These are phyloP conservation scores for Sorex araneus DNA, from an alignment of 2,113 vertebrate species.

Conservation along the genomic window DNA sequence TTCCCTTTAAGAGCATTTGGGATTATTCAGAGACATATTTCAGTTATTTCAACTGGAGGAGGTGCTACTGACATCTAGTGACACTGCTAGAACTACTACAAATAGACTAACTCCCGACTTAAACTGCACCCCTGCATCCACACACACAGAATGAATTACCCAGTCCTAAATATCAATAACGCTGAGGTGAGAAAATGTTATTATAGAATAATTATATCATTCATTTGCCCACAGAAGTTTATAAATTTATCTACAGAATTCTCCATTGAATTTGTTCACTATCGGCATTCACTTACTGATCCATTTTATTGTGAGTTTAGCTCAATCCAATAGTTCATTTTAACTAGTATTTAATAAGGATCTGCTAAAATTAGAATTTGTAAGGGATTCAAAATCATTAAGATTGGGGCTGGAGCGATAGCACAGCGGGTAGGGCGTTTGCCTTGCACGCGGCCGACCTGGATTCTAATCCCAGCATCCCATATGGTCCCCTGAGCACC, in stretches of 20 bases:
- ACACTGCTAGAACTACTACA: background rate
- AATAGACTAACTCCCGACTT: background rate
- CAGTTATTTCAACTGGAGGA: background rate
- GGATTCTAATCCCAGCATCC: too few species aligned
- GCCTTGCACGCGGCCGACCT: too few species aligned
- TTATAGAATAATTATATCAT: background rate
- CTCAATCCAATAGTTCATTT: background rate
- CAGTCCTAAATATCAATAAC: background rate
- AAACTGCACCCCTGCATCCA: too few species aligned
- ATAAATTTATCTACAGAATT: background rate
- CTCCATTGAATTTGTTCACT: too few species aligned
- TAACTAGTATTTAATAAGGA: slow-evolving; percentile 2
- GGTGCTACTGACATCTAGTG: background rate
- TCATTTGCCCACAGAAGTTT: background rate
- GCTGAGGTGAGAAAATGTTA: background rate
- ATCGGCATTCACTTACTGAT: background rate
- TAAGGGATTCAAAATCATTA: background rate
- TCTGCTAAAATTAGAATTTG: background rate
- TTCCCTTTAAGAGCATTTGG: background rate
- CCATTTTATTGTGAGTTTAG: background rate
- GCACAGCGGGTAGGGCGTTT: too few species aligned
- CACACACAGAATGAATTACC: background rate
- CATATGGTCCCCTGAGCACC: too few species aligned
- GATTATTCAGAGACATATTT: background rate
- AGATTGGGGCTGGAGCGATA: too few species aligned